These are phyloP conservation scores for Conus betulinus DNA, from an alignment of 1,140 invertebrate genomes.

Conservation along the genomic window DNA sequence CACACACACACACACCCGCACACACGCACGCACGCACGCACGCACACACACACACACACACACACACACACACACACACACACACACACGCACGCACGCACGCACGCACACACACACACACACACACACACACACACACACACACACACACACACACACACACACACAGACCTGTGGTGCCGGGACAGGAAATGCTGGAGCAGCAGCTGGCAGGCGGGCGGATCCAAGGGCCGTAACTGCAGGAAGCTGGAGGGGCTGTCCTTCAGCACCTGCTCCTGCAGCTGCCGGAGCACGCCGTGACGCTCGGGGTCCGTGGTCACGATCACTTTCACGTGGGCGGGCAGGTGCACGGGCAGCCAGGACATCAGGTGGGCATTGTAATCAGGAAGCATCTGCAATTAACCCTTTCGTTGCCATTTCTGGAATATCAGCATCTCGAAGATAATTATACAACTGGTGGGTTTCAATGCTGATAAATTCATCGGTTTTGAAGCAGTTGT, in stretches of 20 bases:
- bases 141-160: constrained; percentile 1
- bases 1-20: no score
- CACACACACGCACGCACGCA: background rate
- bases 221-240: constrained; percentile 53
- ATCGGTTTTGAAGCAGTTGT: no score
- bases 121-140: constrained; percentile 22
- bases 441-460: no score
- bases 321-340: constrained; percentile 70
- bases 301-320: constrained; percentile 57
- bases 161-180: constrained; percentile 14
- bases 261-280: constrained; percentile 52
- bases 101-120: background rate
- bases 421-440: no score
- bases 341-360: constrained; percentile 68
- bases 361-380: constrained; percentile 61
- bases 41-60: background rate
- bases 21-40: no score
- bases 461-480: no score
- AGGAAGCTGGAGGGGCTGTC: constrained; percentile 53
- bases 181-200: constrained; percentile 54
- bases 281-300: constrained; percentile 53
- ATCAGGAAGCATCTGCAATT: constrained; percentile 52
- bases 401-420: no score
- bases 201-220: constrained; percentile 53
- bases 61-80: constrained; percentile 16